A percentile compares a stretch with the other conserved stretches of the same genome.
phyloP scores from a whole-genome alignment of 2,888 invertebrate species.

The Ophion ellenae region DNA sequence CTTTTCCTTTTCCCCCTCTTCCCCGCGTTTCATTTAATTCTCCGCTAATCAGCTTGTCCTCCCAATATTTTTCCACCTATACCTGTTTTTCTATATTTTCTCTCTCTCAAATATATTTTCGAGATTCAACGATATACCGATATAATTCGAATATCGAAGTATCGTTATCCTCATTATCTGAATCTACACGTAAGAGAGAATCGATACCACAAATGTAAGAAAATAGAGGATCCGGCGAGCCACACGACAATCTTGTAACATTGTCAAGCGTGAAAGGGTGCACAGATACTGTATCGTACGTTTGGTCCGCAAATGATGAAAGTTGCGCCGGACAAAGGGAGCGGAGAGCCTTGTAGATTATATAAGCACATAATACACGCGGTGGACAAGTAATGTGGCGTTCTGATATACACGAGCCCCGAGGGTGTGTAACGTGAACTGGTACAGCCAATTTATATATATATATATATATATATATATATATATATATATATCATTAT shows the following conservation, averaged over 20 bases:
- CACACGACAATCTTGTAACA: not conserved
- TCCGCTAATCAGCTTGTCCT: too few relatives aligned
- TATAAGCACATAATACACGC: conserved; percentile 24
- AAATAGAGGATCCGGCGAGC: not conserved
- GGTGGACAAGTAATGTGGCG: conserved; percentile 7
- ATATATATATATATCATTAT: conserved; percentile 2
- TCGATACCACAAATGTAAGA: not conserved
- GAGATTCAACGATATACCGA: too few relatives aligned
- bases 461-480: not conserved
- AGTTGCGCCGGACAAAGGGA: conserved; percentile 61
- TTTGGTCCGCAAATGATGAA: conserved; percentile 40
- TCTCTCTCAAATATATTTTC: too few relatives aligned
- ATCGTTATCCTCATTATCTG: too few relatives aligned
- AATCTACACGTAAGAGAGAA: not conserved
- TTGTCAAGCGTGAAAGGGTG: conserved; percentile 50
- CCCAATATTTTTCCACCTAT: too few relatives aligned
- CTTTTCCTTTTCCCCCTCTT: too few relatives aligned
- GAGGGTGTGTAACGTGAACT: conserved; percentile 40
- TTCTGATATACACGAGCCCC: conserved; percentile 27
- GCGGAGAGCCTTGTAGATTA: conserved; percentile 48
- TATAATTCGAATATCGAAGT: too few relatives aligned
- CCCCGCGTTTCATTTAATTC: too few relatives aligned
- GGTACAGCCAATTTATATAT: conserved; percentile 27
- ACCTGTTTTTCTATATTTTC: too few relatives aligned
- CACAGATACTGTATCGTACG: conserved; percentile 3